Conservation (phyloP, 2,888 invertebrate genomes). For the Dysmachus trigonus region DNA sequence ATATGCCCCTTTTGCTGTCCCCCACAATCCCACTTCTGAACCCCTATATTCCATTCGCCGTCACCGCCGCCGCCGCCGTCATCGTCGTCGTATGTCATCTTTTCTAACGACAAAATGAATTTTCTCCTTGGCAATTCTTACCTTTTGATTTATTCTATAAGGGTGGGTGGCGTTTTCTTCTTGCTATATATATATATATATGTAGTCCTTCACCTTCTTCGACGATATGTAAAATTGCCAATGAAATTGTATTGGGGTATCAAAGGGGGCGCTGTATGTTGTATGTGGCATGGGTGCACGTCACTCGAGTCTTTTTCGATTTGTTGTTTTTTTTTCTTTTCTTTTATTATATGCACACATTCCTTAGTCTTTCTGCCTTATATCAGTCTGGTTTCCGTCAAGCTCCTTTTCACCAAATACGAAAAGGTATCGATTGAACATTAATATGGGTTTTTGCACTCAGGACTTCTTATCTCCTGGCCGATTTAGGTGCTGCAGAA, state of each 20-base stretch:
- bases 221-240: conserved; percentile 49
- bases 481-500: conserved; percentile 37
- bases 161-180: conserved; percentile 29
- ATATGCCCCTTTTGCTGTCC: not conserved
- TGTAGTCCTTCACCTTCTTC: conserved; percentile 41
- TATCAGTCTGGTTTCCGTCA: conserved; percentile 19
- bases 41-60: not conserved
- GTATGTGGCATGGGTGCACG: conserved; percentile 27
- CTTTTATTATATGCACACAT: conserved; percentile 36
- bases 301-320: conserved; percentile 20
- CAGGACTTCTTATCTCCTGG: conserved; percentile 43
- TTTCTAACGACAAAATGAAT: conserved; percentile 35
- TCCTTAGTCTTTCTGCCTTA: conserved; percentile 4
- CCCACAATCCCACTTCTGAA: not conserved
- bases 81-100: conserved; percentile 29
- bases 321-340: too few relatives aligned
- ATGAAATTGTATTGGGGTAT: conserved; percentile 44
- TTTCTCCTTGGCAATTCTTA: conserved; percentile 33
- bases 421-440: conserved; percentile 32
- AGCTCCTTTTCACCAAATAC: conserved; percentile 19
- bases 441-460: conserved; percentile 27
- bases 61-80: not conserved
- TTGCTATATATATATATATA: not conserved
- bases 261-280: not conserved
- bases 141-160: conserved; percentile 40